A percentile compares a stretch with the other conserved stretches of the same genome.
Evolutionary conservation across 2,888 invertebrate species (phyloP).

Genomic region (Nymphalis urticae): DNA sequence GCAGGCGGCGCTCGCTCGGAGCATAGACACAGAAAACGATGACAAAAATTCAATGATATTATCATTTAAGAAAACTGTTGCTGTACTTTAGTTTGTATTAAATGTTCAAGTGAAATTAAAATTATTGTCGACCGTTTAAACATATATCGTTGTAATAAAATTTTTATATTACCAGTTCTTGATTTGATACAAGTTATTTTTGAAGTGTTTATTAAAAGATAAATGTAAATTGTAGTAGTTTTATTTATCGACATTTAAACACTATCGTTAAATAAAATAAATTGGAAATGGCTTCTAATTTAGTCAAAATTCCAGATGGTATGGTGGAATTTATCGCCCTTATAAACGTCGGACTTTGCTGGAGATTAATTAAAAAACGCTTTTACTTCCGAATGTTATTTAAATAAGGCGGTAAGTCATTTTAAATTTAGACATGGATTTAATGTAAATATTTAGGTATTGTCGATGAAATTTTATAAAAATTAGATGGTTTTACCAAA

Average conservation of each 20-base stretch:
- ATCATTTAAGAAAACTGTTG: background rate
- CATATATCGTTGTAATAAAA: too few species aligned
- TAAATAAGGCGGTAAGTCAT: too few species aligned
- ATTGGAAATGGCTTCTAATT: too few species aligned
- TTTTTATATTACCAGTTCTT: background rate
- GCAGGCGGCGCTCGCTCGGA: conserved; percentile 67
- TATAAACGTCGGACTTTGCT: too few species aligned
- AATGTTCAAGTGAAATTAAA: conserved; percentile 4
- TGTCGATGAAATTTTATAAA: too few species aligned
- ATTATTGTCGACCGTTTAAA: background rate
- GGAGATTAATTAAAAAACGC: too few species aligned
- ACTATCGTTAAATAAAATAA: background rate
- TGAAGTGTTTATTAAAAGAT: background rate
- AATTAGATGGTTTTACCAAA: too few species aligned
- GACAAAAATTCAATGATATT: conserved; percentile 35
- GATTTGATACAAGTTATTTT: background rate
- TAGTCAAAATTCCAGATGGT: too few species aligned
- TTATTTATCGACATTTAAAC: background rate
- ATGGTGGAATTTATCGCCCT: too few species aligned
- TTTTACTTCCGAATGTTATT: too few species aligned
- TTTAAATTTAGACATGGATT: too few species aligned
- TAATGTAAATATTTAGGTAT: too few species aligned
- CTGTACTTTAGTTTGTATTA: background rate
- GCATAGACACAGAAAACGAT: conserved; percentile 71
- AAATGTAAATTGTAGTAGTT: background rate